These are phyloP conservation scores for Atrichornis clamosus DNA, from an alignment of 2,113 vertebrate genomes.

Conservation along the genomic window DNA sequence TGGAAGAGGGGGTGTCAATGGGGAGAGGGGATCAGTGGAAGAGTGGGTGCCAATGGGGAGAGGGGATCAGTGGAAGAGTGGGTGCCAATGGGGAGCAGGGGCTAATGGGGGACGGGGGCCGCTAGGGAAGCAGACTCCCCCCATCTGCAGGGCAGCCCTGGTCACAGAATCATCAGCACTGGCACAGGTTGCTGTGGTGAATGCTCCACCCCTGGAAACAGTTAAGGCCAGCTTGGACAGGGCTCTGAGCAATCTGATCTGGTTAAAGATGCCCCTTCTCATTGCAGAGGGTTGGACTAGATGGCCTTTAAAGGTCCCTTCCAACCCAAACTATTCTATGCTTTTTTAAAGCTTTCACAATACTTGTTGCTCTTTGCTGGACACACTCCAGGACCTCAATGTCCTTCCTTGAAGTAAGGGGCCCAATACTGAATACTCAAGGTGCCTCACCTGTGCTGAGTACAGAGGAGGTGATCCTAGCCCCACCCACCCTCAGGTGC, in stretches of 20 bases:
- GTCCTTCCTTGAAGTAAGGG: no score
- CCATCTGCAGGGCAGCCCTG: not conserved
- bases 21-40: not conserved
- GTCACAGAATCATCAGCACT: not conserved
- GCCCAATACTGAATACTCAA: not conserved
- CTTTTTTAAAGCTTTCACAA: not conserved
- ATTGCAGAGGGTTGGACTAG: not conserved
- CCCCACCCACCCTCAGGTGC: not conserved
- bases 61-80: accelerated
- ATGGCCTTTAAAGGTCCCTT: not conserved
- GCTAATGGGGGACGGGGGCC: not conserved
- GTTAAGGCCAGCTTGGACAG: not conserved
- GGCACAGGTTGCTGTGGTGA: not conserved
- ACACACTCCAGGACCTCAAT: not conserved
- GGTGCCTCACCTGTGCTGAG: not conserved
- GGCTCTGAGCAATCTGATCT: not conserved
- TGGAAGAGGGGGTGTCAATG: not conserved
- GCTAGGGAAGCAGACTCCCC: accelerated
- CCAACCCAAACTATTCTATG: not conserved
- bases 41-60: not conserved
- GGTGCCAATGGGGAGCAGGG: accelerated
- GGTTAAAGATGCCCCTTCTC: not conserved
- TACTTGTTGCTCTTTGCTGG: not conserved
- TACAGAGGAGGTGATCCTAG: not conserved
- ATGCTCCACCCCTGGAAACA: not conserved